phyloP scores from a whole-genome alignment of 2,113 vertebrate genomes.

The Columba livia region DNA sequence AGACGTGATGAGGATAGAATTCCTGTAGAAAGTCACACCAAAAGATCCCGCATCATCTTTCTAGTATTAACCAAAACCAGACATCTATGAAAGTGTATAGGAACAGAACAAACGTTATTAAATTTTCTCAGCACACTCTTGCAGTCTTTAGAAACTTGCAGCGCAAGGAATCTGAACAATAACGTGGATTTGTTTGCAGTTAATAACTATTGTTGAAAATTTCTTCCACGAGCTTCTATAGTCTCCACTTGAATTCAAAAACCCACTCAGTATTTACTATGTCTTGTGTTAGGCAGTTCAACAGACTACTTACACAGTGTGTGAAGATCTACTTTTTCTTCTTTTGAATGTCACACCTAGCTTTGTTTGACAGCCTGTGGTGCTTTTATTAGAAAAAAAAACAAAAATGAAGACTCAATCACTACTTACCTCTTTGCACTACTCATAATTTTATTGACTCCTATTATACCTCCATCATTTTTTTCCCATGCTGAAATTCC shows the following conservation, averaged over 20 bases:
- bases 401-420: background rate
- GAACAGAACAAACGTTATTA: background rate
- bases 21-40: background rate
- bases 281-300: background rate
- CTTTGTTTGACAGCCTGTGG: background rate
- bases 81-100: background rate
- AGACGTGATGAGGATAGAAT: background rate
- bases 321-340: background rate
- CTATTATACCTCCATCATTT: background rate
- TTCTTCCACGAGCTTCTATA: background rate
- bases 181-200: background rate
- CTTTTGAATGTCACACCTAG: background rate
- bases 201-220: background rate
- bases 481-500: background rate
- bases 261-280: background rate
- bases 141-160: background rate
- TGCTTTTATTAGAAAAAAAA: background rate
- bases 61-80: rapidly evolving
- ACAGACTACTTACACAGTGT: background rate
- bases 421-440: background rate
- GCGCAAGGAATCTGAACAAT: background rate
- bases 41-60: background rate
- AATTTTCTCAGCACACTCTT: background rate
- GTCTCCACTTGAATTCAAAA: background rate
- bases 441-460: background rate